phyloP scores from a whole-genome alignment of 2,888 invertebrate genomes.

The Horisme vitalbata region DNA sequence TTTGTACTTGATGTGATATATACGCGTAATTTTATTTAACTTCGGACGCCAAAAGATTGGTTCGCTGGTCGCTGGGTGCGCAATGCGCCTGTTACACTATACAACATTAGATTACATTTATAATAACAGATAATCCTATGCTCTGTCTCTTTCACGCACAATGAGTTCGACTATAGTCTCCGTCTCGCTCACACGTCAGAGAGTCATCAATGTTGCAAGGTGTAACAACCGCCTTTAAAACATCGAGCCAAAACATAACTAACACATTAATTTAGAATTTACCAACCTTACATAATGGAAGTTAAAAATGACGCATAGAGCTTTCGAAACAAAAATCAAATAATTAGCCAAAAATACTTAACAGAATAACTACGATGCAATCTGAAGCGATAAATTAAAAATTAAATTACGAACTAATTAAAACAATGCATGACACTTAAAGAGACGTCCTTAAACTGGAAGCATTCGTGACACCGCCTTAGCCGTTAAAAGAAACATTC shows the following conservation, averaged over 20 bases:
- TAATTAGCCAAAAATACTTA: conserved; percentile 58
- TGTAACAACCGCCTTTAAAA: no score
- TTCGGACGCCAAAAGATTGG: conserved; percentile 67
- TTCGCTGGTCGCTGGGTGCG: conserved; percentile 57
- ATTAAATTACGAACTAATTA: conserved; percentile 54
- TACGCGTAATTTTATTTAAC: conserved; percentile 52
- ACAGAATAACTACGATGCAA: conserved; percentile 51
- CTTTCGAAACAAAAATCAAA: conserved; percentile 44
- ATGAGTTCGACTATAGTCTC: no score
- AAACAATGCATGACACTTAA: conserved; percentile 68
- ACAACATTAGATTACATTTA: no score
- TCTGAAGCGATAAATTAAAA: conserved; percentile 67
- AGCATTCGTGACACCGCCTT: conserved; percentile 68
- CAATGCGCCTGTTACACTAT: no score
- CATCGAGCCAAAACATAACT: conserved; percentile 32
- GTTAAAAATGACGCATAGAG: conserved; percentile 44
- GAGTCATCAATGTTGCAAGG: no score
- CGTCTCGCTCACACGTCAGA: no score
- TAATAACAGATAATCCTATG: no score
- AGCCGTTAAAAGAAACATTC: conserved; percentile 56
- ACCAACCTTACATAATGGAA: conserved; percentile 55
- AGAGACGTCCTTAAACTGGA: conserved; percentile 61
- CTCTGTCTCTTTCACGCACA: no score
- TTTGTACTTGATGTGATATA: conserved; percentile 71
- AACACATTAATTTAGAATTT: conserved; percentile 50